Evolutionary conservation across 2,797 vertebrate species (phyloP).

Genomic region (Anas acuta): DNA sequence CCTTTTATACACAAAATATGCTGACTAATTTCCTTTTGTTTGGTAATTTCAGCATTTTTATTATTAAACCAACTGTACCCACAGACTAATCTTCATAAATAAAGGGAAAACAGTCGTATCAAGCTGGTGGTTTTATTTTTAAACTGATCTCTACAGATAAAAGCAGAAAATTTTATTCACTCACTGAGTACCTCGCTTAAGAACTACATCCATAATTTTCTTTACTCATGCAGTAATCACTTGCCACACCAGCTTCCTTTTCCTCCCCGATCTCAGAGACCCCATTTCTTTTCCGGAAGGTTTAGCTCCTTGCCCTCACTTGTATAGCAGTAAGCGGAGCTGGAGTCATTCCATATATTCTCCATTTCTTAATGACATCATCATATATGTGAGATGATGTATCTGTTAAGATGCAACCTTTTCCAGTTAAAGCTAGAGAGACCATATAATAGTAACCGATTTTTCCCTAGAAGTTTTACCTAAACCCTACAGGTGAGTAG

Average conservation of each 20-base stretch:
- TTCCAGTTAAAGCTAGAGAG: neutral
- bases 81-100: neutral
- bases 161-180: neutral
- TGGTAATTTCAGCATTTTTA: slow-evolving; percentile 56
- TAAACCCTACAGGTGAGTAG: neutral
- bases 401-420: neutral
- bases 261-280: neutral
- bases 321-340: neutral
- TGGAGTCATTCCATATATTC: neutral
- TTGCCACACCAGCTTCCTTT: neutral
- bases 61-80: slow-evolving; percentile 23
- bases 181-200: neutral
- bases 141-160: neutral
- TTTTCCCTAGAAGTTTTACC: neutral
- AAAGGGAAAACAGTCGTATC: neutral
- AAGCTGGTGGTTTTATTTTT: neutral
- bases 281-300: neutral
- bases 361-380: neutral
- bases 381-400: neutral
- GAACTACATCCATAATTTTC: neutral
- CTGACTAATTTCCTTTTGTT: slow-evolving; percentile 60
- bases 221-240: neutral
- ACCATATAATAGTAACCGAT: neutral
- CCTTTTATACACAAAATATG: slow-evolving; percentile 18
- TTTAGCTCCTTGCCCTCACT: neutral